These are phyloP conservation scores for Mythimna ferrago DNA, from an alignment of 2,888 invertebrate genomes.

Conservation along the genomic window DNA sequence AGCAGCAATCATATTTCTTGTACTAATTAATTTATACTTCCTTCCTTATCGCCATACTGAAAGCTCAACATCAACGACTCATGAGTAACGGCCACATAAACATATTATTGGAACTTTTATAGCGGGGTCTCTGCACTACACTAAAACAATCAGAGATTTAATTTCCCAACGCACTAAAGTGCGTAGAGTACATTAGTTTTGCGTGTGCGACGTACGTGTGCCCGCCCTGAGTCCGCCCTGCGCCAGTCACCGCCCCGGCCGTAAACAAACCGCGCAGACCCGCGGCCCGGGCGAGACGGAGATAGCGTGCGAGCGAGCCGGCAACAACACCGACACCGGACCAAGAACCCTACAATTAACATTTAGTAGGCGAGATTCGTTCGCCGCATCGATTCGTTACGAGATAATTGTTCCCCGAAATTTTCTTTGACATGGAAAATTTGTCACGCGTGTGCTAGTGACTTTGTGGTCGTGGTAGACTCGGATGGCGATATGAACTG, in stretches of 20 bases:
- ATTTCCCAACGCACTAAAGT: slow-evolving; percentile 65
- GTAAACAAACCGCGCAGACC: slow-evolving; percentile 65
- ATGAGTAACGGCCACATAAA: not conserved
- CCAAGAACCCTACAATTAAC: slow-evolving; percentile 87
- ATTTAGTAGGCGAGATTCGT: slow-evolving; percentile 88
- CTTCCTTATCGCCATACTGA: slow-evolving; percentile 1
- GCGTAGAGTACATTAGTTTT: slow-evolving; percentile 79
- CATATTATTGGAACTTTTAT: slow-evolving; percentile 18
- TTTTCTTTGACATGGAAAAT: slow-evolving; percentile 83
- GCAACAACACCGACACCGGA: slow-evolving; percentile 70
- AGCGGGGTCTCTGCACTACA: slow-evolving; percentile 3
- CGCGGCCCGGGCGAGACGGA: slow-evolving; percentile 74
- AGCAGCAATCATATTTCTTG: not conserved
- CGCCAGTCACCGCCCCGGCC: slow-evolving; percentile 77
- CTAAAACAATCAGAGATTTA: slow-evolving; percentile 59
- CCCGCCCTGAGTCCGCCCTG: slow-evolving; percentile 87
- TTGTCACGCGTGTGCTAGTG: slow-evolving; percentile 74
- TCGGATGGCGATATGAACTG: slow-evolving; percentile 87
- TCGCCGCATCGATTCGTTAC: slow-evolving; percentile 90
- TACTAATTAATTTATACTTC: not conserved
- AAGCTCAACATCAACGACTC: not conserved
- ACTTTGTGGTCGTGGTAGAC: slow-evolving; percentile 68
- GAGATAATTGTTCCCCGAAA: slow-evolving; percentile 87
- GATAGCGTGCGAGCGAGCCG: slow-evolving; percentile 75
- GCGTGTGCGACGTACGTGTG: slow-evolving; percentile 77